Conservation (phyloP, 1,140 invertebrate species). For the Drosophila baimaii region DNA sequence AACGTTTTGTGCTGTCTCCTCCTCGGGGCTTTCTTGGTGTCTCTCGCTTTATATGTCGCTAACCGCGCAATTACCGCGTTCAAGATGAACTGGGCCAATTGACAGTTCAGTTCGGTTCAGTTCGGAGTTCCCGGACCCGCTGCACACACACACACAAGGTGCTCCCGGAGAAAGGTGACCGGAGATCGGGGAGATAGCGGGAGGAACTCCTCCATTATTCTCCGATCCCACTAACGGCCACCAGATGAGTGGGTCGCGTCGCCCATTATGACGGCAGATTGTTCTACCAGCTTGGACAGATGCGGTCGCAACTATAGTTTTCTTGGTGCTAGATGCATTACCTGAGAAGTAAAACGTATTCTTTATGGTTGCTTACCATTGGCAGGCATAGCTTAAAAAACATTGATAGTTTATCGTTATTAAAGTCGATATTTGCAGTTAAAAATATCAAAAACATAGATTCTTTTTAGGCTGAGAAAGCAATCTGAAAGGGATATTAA, state of each 20-base stretch:
- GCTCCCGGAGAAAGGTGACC: conserved; percentile 8
- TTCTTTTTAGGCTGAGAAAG: no score
- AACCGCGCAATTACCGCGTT: conserved; percentile 75
- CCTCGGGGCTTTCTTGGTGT: conserved; percentile 31
- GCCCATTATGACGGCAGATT: conserved; percentile 48
- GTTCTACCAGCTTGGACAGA: conserved; percentile 10
- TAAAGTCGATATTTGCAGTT: neutral
- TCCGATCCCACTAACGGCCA: conserved; percentile 30
- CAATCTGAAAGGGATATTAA: no score
- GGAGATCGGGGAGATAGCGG: conserved; percentile 20
- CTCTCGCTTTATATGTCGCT: conserved; percentile 66
- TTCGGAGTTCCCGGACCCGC: conserved; percentile 19
- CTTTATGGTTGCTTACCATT: neutral
- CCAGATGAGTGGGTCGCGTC: conserved; percentile 30
- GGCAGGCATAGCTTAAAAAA: neutral
- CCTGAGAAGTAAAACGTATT: neutral
- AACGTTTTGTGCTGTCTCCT: conserved; percentile 44
- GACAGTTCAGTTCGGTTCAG: conserved; percentile 47
- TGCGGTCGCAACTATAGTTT: neutral
- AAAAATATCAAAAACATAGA: neutral
- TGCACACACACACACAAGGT: neutral
- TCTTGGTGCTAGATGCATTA: neutral
- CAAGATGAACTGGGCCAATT: conserved; percentile 79
- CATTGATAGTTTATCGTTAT: neutral
- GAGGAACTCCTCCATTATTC: conserved; percentile 35